phyloP scores from a whole-genome alignment of 2,113 vertebrate species.

The Odontesthes bonariensis region DNA sequence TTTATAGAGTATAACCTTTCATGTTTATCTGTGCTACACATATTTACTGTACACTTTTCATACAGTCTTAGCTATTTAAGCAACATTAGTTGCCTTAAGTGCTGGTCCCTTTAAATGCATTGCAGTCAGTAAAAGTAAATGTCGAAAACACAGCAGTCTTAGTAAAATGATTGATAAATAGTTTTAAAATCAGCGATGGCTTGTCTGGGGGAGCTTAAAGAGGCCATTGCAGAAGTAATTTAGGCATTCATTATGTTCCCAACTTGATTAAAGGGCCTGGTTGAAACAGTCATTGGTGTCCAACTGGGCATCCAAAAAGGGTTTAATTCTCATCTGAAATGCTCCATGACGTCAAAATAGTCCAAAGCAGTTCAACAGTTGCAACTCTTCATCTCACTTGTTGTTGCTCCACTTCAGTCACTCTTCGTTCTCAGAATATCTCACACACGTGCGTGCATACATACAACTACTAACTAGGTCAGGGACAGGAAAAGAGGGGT shows the following conservation, averaged over 20 bases:
- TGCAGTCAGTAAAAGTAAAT: too few relatives aligned
- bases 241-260: background rate
- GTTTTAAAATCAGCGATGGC: background rate
- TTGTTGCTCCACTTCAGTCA: background rate
- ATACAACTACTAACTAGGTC: constrained; percentile 36
- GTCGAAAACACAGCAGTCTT: background rate
- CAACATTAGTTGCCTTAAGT: too few relatives aligned
- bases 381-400: too few relatives aligned
- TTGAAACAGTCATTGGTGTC: too few relatives aligned
- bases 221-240: background rate
- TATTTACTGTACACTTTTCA: background rate
- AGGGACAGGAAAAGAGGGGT: constrained; percentile 38
- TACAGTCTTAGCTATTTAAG: background rate
- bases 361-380: background rate
- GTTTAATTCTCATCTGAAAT: background rate
- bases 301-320: background rate
- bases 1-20: background rate
- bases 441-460: constrained; percentile 2
- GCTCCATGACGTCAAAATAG: background rate
- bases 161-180: too few relatives aligned
- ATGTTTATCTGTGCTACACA: too few relatives aligned
- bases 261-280: background rate
- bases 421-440: background rate
- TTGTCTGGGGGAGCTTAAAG: background rate
- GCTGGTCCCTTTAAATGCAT: too few relatives aligned